Conservation (phyloP, 2,888 invertebrate species). For the Tetragnatha montana region DNA sequence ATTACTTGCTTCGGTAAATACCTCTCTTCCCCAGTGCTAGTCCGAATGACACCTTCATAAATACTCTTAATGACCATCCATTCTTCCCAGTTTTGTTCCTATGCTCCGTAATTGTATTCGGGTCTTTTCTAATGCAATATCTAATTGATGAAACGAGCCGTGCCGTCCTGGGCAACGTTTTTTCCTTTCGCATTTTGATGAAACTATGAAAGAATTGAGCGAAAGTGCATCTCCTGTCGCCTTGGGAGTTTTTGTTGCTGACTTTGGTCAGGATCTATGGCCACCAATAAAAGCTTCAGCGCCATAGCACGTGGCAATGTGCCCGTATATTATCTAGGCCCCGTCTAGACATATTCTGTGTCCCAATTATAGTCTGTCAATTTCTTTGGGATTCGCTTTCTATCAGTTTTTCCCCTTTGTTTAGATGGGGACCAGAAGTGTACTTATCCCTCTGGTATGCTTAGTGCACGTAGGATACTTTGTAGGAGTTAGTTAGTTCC, state of each 20-base stretch:
- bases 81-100: neutral
- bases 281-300: neutral
- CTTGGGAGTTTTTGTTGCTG: neutral
- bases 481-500: too few relatives aligned
- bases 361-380: neutral
- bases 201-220: neutral
- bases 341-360: neutral
- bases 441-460: neutral
- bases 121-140: neutral
- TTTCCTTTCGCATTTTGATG: neutral
- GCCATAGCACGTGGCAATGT: neutral
- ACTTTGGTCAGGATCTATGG: neutral
- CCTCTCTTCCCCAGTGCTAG: neutral
- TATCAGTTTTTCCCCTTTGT: neutral
- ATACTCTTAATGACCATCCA: neutral
- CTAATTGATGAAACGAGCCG: neutral
- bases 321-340: neutral
- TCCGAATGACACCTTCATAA: neutral
- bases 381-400: neutral
- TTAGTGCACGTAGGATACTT: neutral
- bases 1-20: neutral
- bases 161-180: neutral
- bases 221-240: neutral
- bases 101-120: neutral
- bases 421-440: neutral